phyloP scores from a whole-genome alignment of 2,113 vertebrate genomes.

The Xiphophorus couchianus region DNA sequence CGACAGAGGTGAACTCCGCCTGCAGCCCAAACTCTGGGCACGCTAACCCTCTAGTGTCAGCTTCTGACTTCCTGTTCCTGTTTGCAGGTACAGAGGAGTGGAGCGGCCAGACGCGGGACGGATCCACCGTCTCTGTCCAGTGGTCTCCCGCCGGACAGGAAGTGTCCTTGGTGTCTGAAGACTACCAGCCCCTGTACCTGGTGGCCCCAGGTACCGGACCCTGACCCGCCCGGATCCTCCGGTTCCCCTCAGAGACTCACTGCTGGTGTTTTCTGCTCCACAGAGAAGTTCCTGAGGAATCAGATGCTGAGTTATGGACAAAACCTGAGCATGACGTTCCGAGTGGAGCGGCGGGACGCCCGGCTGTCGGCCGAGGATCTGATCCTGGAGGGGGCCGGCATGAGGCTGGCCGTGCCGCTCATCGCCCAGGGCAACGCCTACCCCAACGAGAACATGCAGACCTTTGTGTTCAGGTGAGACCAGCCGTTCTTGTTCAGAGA shows the following conservation, averaged over 20 bases:
- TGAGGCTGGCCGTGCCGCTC: slow-evolving; percentile 88
- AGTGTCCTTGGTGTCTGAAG: slow-evolving; percentile 89
- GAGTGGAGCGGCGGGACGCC: slow-evolving; percentile 87
- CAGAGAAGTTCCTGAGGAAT: slow-evolving; percentile 92
- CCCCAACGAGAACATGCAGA: slow-evolving; percentile 86
- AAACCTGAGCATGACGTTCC: slow-evolving; percentile 92
- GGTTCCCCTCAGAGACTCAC: not conserved
- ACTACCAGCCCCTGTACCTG: slow-evolving; percentile 95
- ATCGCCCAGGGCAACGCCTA: slow-evolving; percentile 97
- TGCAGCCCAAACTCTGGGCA: not conserved
- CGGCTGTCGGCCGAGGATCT: slow-evolving; percentile 95
- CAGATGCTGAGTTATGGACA: slow-evolving; percentile 93
- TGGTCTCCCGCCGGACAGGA: slow-evolving; percentile 87
- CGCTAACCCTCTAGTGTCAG: accelerated
- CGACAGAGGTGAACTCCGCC: slow-evolving; percentile 74
- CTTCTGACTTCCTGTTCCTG: slow-evolving; percentile 17
- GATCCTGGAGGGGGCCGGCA: slow-evolving; percentile 88
- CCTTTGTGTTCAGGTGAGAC: slow-evolving; percentile 89
- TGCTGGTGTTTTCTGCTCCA: not conserved
- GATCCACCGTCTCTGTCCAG: slow-evolving; percentile 81
- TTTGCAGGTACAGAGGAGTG: slow-evolving; percentile 86
- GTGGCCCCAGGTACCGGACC: slow-evolving; percentile 86
- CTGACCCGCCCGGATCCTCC: too few relatives aligned
- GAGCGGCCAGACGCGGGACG: slow-evolving; percentile 88
- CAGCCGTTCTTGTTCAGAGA: not conserved